A percentile compares a stretch with the other conserved stretches of the same genome.
phyloP scores from a whole-genome alignment of 2,888 invertebrate genomes.

The Drosophila limbata region DNA sequence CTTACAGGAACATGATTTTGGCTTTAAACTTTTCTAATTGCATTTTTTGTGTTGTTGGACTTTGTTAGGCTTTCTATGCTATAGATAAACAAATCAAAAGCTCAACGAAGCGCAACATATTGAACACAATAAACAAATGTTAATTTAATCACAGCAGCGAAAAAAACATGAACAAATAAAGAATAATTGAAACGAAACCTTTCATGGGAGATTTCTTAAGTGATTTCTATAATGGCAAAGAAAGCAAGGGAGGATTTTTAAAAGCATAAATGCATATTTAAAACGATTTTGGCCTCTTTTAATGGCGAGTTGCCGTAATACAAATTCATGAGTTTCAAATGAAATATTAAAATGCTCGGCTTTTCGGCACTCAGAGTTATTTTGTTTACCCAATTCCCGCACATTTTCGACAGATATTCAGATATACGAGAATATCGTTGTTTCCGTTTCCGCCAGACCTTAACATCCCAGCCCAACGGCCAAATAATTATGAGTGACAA shows the following conservation, averaged over 20 bases:
- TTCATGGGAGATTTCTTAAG: constrained; percentile 42
- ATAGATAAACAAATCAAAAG: constrained; percentile 16
- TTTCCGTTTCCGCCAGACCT: constrained; percentile 71
- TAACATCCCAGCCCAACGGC: constrained; percentile 59
- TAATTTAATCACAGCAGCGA: constrained; percentile 70
- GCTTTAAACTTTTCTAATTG: constrained; percentile 56
- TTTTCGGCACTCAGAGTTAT: constrained; percentile 32
- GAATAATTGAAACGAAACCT: constrained; percentile 54
- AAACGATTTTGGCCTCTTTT: constrained; percentile 49
- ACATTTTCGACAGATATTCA: constrained; percentile 65
- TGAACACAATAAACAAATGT: constrained; percentile 66
- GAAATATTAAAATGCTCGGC: constrained; percentile 68
- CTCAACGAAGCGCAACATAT: constrained; percentile 60
- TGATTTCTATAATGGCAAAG: constrained; percentile 35
- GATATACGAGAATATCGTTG: constrained; percentile 37
- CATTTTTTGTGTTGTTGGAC: constrained; percentile 21
- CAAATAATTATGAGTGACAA: constrained; percentile 81
- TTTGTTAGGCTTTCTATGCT: constrained; percentile 7
- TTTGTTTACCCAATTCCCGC: constrained; percentile 42
- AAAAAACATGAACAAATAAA: constrained; percentile 58
- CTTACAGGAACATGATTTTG: constrained; percentile 25
- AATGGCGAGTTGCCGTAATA: constrained; percentile 43
- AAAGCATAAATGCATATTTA: constrained; percentile 69
- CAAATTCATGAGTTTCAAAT: constrained; percentile 76
- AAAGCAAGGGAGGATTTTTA: constrained; percentile 19